Evolutionary conservation across 2,888 invertebrate species (phyloP).

Genomic region (Brenthis daphne): DNA sequence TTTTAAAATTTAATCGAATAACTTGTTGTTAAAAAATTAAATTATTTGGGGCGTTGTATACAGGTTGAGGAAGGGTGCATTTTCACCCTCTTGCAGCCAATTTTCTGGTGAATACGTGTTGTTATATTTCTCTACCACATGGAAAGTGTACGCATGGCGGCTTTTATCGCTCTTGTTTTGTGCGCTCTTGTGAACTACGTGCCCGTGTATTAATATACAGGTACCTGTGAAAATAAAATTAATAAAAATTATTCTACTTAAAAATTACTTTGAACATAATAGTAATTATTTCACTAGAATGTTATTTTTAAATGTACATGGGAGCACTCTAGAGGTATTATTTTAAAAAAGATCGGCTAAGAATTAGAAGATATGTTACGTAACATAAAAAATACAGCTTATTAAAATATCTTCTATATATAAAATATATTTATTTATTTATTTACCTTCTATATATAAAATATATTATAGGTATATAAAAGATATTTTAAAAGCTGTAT

Average conservation of each 20-base stretch:
- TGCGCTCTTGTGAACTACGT: constrained; percentile 96
- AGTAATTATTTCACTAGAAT: too few relatives aligned
- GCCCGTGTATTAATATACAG: constrained; percentile 94
- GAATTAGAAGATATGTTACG: too few relatives aligned
- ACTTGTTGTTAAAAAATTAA: constrained; percentile 37
- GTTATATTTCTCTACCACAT: constrained; percentile 90
- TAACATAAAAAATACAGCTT: not conserved
- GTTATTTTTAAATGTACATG: too few relatives aligned
- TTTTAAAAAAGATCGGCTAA: too few relatives aligned
- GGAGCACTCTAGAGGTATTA: too few relatives aligned
- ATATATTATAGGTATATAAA: too few relatives aligned
- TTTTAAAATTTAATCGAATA: not conserved
- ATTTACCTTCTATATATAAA: too few relatives aligned
- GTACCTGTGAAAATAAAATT: constrained; percentile 85
- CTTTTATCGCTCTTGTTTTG: constrained; percentile 90
- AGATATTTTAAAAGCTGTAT: too few relatives aligned
- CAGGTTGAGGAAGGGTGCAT: constrained; percentile 86
- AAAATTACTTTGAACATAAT: too few relatives aligned
- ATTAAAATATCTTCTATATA: too few relatives aligned
- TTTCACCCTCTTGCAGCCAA: constrained; percentile 91
- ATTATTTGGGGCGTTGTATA: constrained; percentile 80
- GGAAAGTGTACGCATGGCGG: constrained; percentile 98
- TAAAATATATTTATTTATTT: too few relatives aligned
- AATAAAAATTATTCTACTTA: not conserved
- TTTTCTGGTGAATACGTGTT: constrained; percentile 90